Evolutionary conservation across 1,140 invertebrate species (phyloP).

Genomic region (Drosophila albomicans): DNA sequence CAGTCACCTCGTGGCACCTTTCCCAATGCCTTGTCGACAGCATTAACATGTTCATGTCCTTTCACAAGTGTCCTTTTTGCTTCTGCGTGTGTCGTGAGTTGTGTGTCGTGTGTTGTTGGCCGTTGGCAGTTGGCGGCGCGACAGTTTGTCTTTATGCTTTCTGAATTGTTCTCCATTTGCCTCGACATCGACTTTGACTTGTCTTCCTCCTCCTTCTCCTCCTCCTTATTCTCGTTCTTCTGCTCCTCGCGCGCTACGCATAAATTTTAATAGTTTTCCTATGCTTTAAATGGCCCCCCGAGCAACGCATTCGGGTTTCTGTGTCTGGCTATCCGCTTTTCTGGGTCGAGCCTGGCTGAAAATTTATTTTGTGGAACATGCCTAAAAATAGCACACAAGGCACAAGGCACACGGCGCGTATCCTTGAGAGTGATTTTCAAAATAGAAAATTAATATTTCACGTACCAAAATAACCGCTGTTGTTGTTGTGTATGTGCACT

Average conservation of each 20-base stretch:
- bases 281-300: constrained; percentile 65
- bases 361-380: constrained; percentile 20
- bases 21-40: constrained; percentile 50
- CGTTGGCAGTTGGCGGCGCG: constrained; percentile 18
- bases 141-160: constrained; percentile 30
- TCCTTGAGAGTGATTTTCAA: constrained; percentile 68
- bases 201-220: constrained; percentile 1
- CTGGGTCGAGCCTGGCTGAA: constrained; percentile 14
- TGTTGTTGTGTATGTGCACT: not conserved
- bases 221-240: constrained; percentile 33
- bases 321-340: constrained; percentile 16
- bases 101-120: no score
- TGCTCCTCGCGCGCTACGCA: constrained; percentile 43
- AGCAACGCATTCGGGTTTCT: constrained; percentile 17
- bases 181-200: constrained; percentile 16
- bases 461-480: constrained; percentile 50
- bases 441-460: constrained; percentile 73
- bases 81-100: constrained; percentile 5
- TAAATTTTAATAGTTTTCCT: constrained; percentile 77
- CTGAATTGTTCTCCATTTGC: constrained; percentile 11
- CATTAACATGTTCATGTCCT: constrained; percentile 66
- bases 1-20: constrained; percentile 40
- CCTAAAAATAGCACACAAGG: constrained; percentile 61
- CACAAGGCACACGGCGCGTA: constrained; percentile 45
- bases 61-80: constrained; percentile 24